Evolutionary conservation across 1,140 invertebrate species (phyloP).

Genomic region (Episyrphus balteatus): DNA sequence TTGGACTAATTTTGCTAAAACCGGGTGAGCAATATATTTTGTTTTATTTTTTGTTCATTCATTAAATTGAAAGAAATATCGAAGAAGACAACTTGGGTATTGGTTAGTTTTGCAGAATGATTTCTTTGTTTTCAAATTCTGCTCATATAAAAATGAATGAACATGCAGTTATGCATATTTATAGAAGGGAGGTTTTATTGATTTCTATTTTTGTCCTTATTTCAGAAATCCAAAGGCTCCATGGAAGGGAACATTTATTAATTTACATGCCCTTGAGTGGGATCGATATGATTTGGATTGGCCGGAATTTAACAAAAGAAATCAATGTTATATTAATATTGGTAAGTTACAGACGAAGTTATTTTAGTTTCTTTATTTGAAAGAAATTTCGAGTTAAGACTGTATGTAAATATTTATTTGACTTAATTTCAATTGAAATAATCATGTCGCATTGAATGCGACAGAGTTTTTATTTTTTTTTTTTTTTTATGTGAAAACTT

Average conservation of each 20-base stretch:
- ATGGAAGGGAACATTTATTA: slow-evolving; percentile 45
- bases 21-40: slow-evolving; percentile 49
- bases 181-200: background rate
- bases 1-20: slow-evolving; percentile 82
- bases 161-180: background rate
- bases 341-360: slow-evolving; percentile 56
- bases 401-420: no score
- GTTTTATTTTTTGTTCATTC: no score
- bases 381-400: no score
- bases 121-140: no score
- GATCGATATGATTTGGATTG: slow-evolving; percentile 59
- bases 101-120: no score
- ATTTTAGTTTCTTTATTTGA: no score
- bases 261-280: slow-evolving; percentile 47
- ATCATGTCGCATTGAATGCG: no score
- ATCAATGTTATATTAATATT: slow-evolving; percentile 63
- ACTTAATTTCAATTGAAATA: no score
- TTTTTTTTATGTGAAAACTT: no score
- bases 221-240: slow-evolving; percentile 63
- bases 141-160: background rate
- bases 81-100: no score
- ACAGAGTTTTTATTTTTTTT: no score
- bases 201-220: slow-evolving; percentile 8
- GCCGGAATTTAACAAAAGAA: slow-evolving; percentile 60
- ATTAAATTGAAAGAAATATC: background rate